Conservation (phyloP, 2,888 invertebrate genomes). For the Volucella bombylans region DNA sequence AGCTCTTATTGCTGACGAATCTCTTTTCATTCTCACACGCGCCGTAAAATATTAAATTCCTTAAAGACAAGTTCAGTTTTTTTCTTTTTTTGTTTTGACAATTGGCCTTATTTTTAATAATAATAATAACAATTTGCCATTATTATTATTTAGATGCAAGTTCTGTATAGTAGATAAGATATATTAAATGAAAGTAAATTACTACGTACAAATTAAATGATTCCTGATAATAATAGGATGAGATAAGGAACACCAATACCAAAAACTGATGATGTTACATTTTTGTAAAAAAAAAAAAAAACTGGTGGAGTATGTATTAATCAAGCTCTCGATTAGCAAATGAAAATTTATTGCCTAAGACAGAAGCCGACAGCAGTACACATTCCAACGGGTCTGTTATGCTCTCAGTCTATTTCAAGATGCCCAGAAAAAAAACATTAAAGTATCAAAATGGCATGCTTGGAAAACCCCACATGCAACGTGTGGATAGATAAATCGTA, state of each 20-base stretch:
- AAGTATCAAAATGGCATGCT: background rate
- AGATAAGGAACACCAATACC: too few relatives aligned
- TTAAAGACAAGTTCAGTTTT: too few relatives aligned
- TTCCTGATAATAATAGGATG: too few relatives aligned
- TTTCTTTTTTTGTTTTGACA: too few relatives aligned
- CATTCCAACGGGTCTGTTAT: background rate
- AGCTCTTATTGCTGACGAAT: background rate
- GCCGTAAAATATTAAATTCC: too few relatives aligned
- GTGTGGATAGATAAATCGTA: constrained; percentile 23
- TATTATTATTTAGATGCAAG: too few relatives aligned
- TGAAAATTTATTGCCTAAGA: constrained; percentile 39
- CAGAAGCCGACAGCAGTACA: constrained; percentile 25
- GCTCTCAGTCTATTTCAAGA: constrained; percentile 25
- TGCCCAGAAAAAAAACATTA: background rate
- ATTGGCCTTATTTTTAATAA: too few relatives aligned
- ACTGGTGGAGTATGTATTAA: constrained; percentile 23
- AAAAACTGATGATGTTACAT: background rate
- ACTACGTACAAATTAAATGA: too few relatives aligned
- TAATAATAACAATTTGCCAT: too few relatives aligned
- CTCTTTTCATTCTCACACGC: too few relatives aligned
- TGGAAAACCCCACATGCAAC: background rate
- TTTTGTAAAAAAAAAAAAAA: constrained; percentile 11
- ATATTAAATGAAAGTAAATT: too few relatives aligned
- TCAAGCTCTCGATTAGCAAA: constrained; percentile 44
- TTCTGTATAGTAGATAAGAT: too few relatives aligned